phyloP scores from a whole-genome alignment of 2,797 vertebrate genomes.

The Rhynchonycteris naso region DNA sequence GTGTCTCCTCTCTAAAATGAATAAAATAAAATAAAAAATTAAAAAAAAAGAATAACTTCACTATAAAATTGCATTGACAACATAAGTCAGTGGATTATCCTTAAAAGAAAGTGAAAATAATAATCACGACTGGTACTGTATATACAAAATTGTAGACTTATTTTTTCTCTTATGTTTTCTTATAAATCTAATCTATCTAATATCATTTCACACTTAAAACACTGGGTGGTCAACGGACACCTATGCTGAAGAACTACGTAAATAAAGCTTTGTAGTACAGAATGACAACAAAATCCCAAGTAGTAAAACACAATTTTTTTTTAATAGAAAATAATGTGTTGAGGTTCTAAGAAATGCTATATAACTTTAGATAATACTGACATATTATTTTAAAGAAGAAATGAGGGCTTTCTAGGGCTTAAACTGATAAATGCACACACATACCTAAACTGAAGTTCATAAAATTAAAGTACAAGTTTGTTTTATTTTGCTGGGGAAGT shows the following conservation, averaged over 20 bases:
- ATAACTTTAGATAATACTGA: not conserved
- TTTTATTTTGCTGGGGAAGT: not conserved
- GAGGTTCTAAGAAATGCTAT: not conserved
- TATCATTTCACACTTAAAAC: constrained; percentile 46
- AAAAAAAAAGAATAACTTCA: constrained; percentile 33
- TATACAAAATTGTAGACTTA: constrained; percentile 23
- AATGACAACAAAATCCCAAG: not conserved
- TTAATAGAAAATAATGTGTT: not conserved
- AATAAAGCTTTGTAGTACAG: constrained; percentile 79
- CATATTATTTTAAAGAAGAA: not conserved
- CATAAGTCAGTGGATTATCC: constrained; percentile 45
- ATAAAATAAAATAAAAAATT: too few species aligned
- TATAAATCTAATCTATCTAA: constrained; percentile 50
- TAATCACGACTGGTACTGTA: not conserved
- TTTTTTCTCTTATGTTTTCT: constrained; percentile 41
- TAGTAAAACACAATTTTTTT: not conserved
- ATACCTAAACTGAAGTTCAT: not conserved
- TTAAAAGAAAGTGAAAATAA: constrained; percentile 53
- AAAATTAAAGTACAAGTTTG: not conserved
- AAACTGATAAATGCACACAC: not conserved
- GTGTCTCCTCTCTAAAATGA: too few species aligned
- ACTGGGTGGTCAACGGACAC: constrained; percentile 6
- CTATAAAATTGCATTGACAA: constrained; percentile 9
- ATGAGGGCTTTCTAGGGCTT: not conserved
- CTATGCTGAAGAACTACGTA: constrained; percentile 46